These are phyloP conservation scores for Drosophila testacea DNA, from an alignment of 2,888 invertebrate species.

Conservation along the genomic window DNA sequence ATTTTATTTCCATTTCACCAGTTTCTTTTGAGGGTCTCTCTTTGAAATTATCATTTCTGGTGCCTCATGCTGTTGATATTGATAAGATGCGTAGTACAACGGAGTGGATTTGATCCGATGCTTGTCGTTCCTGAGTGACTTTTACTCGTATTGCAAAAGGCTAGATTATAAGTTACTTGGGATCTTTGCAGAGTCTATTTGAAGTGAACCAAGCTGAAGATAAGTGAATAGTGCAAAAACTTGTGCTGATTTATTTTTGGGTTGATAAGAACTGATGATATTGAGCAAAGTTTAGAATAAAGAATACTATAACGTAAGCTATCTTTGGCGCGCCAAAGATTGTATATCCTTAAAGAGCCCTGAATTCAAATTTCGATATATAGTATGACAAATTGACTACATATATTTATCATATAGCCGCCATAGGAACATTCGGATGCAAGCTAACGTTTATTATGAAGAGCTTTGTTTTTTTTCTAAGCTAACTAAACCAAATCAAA, in stretches of 20 bases:
- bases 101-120: slow-evolving; percentile 5
- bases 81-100: slow-evolving; percentile 47
- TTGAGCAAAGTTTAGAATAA: background rate
- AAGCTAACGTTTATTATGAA: too few relatives aligned
- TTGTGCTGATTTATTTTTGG: background rate
- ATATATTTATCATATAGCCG: too few relatives aligned
- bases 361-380: too few relatives aligned
- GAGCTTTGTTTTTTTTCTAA: too few relatives aligned
- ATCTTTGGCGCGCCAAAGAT: too few relatives aligned
- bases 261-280: slow-evolving; percentile 22
- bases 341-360: too few relatives aligned
- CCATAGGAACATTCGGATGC: too few relatives aligned
- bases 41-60: slow-evolving; percentile 48
- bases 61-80: slow-evolving; percentile 43
- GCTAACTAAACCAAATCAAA: too few relatives aligned
- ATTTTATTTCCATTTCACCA: slow-evolving; percentile 33
- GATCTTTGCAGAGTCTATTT: slow-evolving; percentile 12
- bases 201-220: slow-evolving; percentile 16
- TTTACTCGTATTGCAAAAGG: slow-evolving; percentile 64
- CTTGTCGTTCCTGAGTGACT: slow-evolving; percentile 25
- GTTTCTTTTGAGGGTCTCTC: slow-evolving; percentile 27
- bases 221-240: slow-evolving; percentile 43
- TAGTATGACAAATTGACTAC: too few relatives aligned
- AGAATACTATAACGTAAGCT: too few relatives aligned
- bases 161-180: slow-evolving; percentile 36